Base-by-base conservation (phyloP, 2,113 vertebrate species). In the Sciurus niger region DNA sequence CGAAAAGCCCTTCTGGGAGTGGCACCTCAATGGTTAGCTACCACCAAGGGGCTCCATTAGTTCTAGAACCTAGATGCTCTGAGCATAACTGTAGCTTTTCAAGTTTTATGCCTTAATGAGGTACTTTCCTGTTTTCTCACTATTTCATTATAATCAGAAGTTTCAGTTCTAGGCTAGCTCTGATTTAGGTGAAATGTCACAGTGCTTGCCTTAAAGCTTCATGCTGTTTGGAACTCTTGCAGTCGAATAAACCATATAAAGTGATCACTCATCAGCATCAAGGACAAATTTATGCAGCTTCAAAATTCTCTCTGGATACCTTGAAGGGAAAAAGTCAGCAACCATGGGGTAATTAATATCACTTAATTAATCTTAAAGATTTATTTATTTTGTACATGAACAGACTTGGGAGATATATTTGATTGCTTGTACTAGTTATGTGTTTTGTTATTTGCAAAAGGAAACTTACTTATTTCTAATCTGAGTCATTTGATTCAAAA, bases 121-220 rank as follows among this genome's bases (percentile, higher is more conserved):
- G 20, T 83, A 67, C n/a, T 48, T 89, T 48, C 60, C 30, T 95
- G 53, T 97, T 97, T 96, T 91, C 73, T 96, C 91, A 87, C 87
- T 97, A 55, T 97, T 98, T 97, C 97, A 34, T 92, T 97, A 53
- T 43, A 93, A 60, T 30, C 84, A 96, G 95, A 97, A 79, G 10
- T 96, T 97, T 93, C 55, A 63, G 88, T 96, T 97, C 4, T 93
- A 77, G 25, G 77, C 82, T 2, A 89, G 78, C 92, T 97, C 32
- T 43, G 83, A 94, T 92, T 97, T 96, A 78, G 51, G 30, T 92
- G 51, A 9, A 43, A 51, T 86, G 28, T 37, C 60, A 34, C 67
- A 70, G 9, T 16, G 24, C 72, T 95, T 96, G n/a, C 84, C 84
- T 96, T 95, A 48, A 78, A 95, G 20, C 17, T 97, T 63, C 76